Base-by-base conservation (phyloP, 2,797 vertebrate genomes). In the Semaprochilodus insignis region DNA sequence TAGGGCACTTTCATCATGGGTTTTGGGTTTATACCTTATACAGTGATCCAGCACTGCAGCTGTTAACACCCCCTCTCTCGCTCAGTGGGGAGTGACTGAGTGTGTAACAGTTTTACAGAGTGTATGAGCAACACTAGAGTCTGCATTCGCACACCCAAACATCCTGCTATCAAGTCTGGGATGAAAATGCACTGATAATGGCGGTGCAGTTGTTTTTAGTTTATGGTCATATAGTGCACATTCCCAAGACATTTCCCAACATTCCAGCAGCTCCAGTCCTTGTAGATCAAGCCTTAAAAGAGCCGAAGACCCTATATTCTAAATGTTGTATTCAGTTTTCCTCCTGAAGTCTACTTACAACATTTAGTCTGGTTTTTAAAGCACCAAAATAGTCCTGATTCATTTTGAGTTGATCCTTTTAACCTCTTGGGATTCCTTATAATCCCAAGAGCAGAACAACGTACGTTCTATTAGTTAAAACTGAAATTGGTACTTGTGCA, bases 31-130 rank as follows among this genome's bases (percentile, higher is more conserved):
- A 48, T 55, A 55, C 34, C 23, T 10, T 66, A 65, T 44, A 21
- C 80, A 48, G 51, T 84, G 80, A 86, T 88, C 83, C 87, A 78
- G 44, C 77, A 57, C 83, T 83, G 60, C 60, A 75, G 83, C 87
- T 89, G 87, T 84, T 85, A 27, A 21, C 63, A 60, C 62, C 44
- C 44, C 55, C 63, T 69, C 54, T 59, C 54, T 69, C 63, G 14
- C 62, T 69, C 80, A 57, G 73, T 51, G 17, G 34, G 62, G 72
- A 27, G 21, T 19, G 21, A 52, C 13, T 0, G n/a, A 65, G 80
- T 74, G 78, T 31, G 69, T 74, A 48, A 69, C 80, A 60, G 34
- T 57, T 65, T 57, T 48, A 67, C 34, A 59, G 62, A 69, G 48
- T 11, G 70, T 40, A 54, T 54, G 31, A 74, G 13, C 7, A 7